A percentile compares a stretch with the other conserved stretches of the same genome.
Conservation (phyloP, 2,113 vertebrate species). For the Alethe diademata region DNA sequence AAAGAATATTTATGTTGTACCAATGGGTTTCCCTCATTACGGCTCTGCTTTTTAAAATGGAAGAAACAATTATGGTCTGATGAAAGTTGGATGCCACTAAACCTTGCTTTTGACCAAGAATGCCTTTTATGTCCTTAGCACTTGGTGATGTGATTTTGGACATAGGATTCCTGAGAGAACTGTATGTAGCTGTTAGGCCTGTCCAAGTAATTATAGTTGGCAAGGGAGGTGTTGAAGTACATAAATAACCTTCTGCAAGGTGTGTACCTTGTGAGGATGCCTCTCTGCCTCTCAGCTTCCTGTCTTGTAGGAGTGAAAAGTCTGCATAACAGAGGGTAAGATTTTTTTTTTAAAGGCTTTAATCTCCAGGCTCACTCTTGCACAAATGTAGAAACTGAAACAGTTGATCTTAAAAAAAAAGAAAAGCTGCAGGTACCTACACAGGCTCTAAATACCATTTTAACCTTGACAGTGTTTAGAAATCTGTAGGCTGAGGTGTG, state of each 20-base stretch:
- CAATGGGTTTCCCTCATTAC: fast-evolving
- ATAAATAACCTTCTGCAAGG: neutral
- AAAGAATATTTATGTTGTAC: neutral
- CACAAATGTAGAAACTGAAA: neutral
- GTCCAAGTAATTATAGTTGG: neutral
- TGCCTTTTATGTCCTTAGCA: neutral
- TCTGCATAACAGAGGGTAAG: neutral
- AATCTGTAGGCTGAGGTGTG: neutral
- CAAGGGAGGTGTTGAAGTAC: neutral
- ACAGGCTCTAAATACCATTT: neutral
- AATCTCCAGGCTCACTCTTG: neutral
- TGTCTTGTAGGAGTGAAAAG: slow-evolving; percentile 1
- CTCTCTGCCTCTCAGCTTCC: slow-evolving; percentile 2
- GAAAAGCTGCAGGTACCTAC: neutral
- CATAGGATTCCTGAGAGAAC: neutral
- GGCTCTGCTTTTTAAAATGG: neutral
- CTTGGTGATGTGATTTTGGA: neutral
- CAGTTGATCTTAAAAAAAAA: neutral
- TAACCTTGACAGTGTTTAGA: neutral
- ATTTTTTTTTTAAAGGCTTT: neutral
- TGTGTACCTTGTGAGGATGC: neutral
- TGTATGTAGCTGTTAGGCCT: neutral
- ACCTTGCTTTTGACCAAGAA: neutral
- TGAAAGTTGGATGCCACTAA: neutral
- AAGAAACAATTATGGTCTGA: neutral